A percentile compares a stretch with the other conserved stretches of the same genome.
These are phyloP conservation scores for Carcinoscorpius rotundicauda DNA, from an alignment of 1,140 invertebrate species.

Conservation along the genomic window DNA sequence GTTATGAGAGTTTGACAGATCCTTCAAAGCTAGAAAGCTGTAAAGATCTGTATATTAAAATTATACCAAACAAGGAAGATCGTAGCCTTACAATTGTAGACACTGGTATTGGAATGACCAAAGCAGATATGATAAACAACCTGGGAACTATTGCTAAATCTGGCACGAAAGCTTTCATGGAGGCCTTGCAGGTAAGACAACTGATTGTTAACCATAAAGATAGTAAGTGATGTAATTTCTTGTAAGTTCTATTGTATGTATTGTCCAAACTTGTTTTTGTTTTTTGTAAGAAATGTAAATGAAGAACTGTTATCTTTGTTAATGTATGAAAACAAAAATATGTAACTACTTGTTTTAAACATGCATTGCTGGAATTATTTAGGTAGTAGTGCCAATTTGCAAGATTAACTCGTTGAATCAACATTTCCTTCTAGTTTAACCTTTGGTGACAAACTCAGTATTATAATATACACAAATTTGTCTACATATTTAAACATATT, in stretches of 20 bases:
- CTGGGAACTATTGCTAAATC: conserved; percentile 92
- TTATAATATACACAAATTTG: too few relatives aligned
- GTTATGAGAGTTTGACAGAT: conserved; percentile 82
- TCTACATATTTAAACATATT: too few relatives aligned
- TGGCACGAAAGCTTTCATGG: conserved; percentile 94
- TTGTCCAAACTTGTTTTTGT: too few relatives aligned
- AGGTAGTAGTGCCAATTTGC: too few relatives aligned
- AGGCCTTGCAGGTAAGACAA: conserved; percentile 54
- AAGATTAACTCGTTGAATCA: too few relatives aligned
- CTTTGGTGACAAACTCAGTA: too few relatives aligned
- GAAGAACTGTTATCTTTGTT: conserved; percentile 3
- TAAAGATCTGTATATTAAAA: conserved; percentile 81
- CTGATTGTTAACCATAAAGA: too few relatives aligned
- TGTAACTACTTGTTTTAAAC: too few relatives aligned
- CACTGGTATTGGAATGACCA: conserved; percentile 93
- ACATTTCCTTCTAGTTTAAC: too few relatives aligned
- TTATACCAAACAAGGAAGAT: conserved; percentile 79
- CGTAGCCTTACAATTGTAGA: conserved; percentile 82
- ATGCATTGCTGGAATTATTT: too few relatives aligned
- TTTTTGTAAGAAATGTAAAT: neutral
- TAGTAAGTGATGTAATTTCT: too few relatives aligned
- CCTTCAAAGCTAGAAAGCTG: conserved; percentile 68
- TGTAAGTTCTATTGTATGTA: neutral
- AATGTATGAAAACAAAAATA: too few relatives aligned
- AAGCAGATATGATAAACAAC: conserved; percentile 89